Evolutionary conservation across 2,797 vertebrate genomes (phyloP), one percentile per base, ranked within the genome.

Genomic region (Sebastes nivosus): DNA sequence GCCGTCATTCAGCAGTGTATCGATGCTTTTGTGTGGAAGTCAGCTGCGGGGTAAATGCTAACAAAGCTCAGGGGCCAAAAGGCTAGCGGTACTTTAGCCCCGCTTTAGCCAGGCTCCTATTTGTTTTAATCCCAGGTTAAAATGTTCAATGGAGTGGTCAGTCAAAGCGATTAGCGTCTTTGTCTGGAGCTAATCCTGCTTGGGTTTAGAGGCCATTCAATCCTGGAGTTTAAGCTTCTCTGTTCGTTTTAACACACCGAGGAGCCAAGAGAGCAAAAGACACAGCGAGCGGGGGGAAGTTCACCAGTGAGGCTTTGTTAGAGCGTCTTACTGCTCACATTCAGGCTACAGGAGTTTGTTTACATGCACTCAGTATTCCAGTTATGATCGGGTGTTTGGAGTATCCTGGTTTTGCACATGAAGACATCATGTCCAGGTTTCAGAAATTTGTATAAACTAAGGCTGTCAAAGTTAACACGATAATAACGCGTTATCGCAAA

Each of bases 201-300:
- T 25, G 16, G 79, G 66, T 88, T 92, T 90, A 93, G 95, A 89
- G 90, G 91, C 93, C 91, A 91, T 80, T 91, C 90, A 87, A 81
- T 93, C 91, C 92, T 78, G 87, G 83, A 85, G 90, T 90, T 91
- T 93, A 92, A 94, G 70, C 70, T 36, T 85, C 93, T 93, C 88
- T 91, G 92, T 86, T 92, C 91, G 92, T 93, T 96, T 96, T 95
- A 95, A 95, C 93, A 94, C 93, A 86, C 91, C 91, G 80, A 64
- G 86, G 92, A 95, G 90, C 92, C 94, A 85, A 93, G 42, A 50
- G 95, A 95, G 94, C 91, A 95, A 93, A 94, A 94, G 67, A 59
- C 55, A 2, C 29, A 12, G 32, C 2, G 6, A 66, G 46, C 7
- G 14, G 63, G 36, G 14, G 34, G 61, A 10, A 16, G 59, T 32